phyloP scores from a whole-genome alignment of 2,113 vertebrate genomes.

The Lepidothrix coronata region DNA sequence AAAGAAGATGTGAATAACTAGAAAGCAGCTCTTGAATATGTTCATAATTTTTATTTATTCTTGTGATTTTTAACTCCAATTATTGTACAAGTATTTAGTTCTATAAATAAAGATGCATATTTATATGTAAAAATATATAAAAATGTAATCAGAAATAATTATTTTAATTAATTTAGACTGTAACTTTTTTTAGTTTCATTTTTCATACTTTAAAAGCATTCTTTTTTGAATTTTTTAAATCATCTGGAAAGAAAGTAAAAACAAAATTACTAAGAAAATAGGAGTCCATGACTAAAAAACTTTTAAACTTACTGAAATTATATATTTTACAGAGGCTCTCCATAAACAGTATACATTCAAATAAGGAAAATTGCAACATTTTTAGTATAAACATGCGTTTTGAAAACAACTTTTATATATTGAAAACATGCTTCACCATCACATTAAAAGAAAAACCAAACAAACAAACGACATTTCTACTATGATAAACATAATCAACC shows the following conservation, averaged over 20 bases:
- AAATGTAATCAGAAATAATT: not conserved
- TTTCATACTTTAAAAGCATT: not conserved
- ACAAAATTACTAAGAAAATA: not conserved
- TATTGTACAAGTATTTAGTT: not conserved
- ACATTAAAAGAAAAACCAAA: not conserved
- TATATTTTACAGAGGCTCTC: not conserved
- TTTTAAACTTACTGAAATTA: not conserved
- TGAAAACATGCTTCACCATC: not conserved
- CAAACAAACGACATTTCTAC: not conserved
- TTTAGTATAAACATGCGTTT: not conserved
- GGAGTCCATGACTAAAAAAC: not conserved
- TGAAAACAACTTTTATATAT: not conserved
- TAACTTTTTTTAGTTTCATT: not conserved
- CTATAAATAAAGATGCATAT: not conserved
- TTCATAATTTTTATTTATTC: not conserved
- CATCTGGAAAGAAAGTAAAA: not conserved
- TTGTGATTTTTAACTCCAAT: not conserved
- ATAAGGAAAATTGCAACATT: not conserved
- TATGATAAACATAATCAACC: not conserved
- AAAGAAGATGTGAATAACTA: not conserved
- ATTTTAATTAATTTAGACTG: not conserved
- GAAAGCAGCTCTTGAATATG: not conserved
- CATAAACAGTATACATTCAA: not conserved
- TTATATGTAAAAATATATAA: not conserved
- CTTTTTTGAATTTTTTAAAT: not conserved